Evolutionary conservation across 2,888 invertebrate genomes (phyloP).

Genomic region (Osmoderma eremita): DNA sequence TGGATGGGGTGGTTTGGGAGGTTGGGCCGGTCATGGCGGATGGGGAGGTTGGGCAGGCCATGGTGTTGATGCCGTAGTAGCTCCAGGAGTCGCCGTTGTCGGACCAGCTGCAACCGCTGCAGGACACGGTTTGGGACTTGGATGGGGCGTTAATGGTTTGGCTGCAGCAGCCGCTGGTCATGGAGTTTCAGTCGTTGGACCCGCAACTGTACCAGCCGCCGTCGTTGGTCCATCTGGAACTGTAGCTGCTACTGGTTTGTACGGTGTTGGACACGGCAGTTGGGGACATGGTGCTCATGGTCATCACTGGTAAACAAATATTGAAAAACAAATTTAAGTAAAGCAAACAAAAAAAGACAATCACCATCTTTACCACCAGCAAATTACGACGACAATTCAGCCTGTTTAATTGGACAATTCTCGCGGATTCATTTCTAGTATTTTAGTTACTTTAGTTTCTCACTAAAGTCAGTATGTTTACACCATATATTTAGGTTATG

Average conservation of each 20-base stretch:
- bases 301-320: constrained; percentile 49
- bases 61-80: constrained; percentile 42
- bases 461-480: constrained; percentile 37
- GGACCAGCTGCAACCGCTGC: constrained; percentile 42
- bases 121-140: constrained; percentile 42
- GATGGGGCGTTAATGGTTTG: constrained; percentile 40
- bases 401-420: constrained; percentile 25
- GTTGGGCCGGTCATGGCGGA: constrained; percentile 30
- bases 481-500: constrained; percentile 31
- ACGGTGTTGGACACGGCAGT: constrained; percentile 49
- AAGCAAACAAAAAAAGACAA: background rate
- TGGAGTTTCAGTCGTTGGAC: constrained; percentile 55
- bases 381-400: constrained; percentile 20
- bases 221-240: constrained; percentile 54
- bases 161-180: constrained; percentile 50
- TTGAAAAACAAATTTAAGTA: constrained; percentile 1
- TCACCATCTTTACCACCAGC: background rate
- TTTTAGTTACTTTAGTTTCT: constrained; percentile 16
- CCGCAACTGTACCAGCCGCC: constrained; percentile 54
- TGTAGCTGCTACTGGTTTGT: constrained; percentile 54
- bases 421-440: constrained; percentile 10
- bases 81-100: constrained; percentile 45
- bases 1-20: constrained; percentile 41
- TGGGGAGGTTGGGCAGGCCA: constrained; percentile 42
- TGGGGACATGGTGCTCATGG: constrained; percentile 46